These are phyloP conservation scores for Heliornis fulica DNA, from an alignment of 2,113 vertebrate species.

Conservation along the genomic window DNA sequence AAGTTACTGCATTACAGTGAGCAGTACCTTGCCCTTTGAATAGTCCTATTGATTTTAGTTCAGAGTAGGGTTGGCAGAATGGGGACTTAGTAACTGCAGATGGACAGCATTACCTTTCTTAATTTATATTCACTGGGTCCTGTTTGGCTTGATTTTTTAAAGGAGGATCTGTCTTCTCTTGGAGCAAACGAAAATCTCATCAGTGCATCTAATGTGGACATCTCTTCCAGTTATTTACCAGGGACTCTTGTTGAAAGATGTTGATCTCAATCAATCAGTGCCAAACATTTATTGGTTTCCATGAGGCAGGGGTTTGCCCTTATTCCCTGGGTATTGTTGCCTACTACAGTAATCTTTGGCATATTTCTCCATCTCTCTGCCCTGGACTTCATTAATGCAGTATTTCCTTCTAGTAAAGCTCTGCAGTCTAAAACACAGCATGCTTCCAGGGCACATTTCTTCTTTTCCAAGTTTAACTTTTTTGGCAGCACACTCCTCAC, in stretches of 20 bases:
- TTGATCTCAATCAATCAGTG: not conserved
- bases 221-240: not conserved
- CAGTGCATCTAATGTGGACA: not conserved
- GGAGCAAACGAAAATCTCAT: not conserved
- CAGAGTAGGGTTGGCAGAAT: slow-evolving; percentile 14
- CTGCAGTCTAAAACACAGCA: not conserved
- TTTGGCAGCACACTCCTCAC: not conserved
- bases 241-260: not conserved
- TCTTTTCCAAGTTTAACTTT: not conserved
- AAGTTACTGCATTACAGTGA: slow-evolving; percentile 13
- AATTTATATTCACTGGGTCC: slow-evolving; percentile 26
- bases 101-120: not conserved
- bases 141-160: not conserved
- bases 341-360: not conserved
- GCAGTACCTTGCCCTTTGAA: slow-evolving; percentile 18
- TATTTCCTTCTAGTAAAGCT: slow-evolving; percentile 12
- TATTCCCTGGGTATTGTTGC: not conserved
- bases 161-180: not conserved
- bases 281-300: not conserved
- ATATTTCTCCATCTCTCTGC: not conserved
- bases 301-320: not conserved
- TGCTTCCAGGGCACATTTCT: not conserved
- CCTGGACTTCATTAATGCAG: slow-evolving; percentile 13
- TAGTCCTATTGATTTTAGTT: slow-evolving; percentile 54
- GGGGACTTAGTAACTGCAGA: not conserved